Percentiles rank a stretch among this genome's conserved stretches.
Conservation (phyloP, 2,888 invertebrate genomes). For the Marronus borbonicus region DNA sequence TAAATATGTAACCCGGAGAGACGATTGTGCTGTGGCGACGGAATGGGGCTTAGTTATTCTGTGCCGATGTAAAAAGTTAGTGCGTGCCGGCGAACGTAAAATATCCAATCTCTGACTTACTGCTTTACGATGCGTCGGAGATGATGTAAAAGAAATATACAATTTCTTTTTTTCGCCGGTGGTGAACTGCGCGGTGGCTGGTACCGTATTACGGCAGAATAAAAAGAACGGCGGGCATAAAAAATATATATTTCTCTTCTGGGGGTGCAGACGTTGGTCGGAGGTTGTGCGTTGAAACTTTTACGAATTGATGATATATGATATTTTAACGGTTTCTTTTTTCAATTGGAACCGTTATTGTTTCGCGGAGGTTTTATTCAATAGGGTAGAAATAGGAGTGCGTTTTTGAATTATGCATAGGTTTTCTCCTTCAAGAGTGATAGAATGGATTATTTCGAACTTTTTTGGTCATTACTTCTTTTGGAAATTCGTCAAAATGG, state of each 20-base stretch:
- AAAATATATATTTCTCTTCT: constrained; percentile 1
- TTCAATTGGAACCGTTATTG: too few relatives aligned
- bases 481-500: too few relatives aligned
- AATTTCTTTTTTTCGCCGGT: constrained; percentile 29
- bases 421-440: too few relatives aligned
- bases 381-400: too few relatives aligned
- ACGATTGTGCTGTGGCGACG: constrained; percentile 23
- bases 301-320: constrained; percentile 21
- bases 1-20: constrained; percentile 42
- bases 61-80: constrained; percentile 43
- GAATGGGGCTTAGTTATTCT: constrained; percentile 16
- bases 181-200: background rate
- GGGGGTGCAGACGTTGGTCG: background rate
- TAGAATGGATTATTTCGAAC: too few relatives aligned
- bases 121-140: constrained; percentile 44
- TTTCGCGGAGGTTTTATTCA: too few relatives aligned
- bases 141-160: constrained; percentile 42
- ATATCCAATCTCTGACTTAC: constrained; percentile 43
- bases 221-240: constrained; percentile 18
- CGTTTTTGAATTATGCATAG: too few relatives aligned
- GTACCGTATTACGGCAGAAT: constrained; percentile 16
- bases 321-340: constrained; percentile 11
- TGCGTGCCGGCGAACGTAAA: constrained; percentile 42
- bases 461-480: too few relatives aligned
- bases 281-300: background rate